Percentiles rank a stretch among this genome's conserved stretches.
These are phyloP conservation scores for Chionomys nivalis DNA, from an alignment of 2,113 vertebrate species.

Conservation along the genomic window DNA sequence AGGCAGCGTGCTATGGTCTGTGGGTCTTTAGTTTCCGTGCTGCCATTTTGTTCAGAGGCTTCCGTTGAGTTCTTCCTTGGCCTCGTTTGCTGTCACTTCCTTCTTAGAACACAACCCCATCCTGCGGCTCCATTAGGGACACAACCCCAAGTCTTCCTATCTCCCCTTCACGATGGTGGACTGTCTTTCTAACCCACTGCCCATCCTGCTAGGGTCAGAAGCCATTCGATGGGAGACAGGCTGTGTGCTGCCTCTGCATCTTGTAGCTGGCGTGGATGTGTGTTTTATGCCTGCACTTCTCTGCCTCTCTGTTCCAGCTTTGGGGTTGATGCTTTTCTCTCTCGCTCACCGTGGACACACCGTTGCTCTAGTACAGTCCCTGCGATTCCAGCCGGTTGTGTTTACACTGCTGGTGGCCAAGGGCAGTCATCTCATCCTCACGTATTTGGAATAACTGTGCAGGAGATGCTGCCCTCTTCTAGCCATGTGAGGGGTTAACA, in stretches of 20 bases:
- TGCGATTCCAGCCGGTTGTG: neutral
- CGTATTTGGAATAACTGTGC: fast-evolving
- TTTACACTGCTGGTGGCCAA: neutral
- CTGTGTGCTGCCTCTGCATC: neutral
- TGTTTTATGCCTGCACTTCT: neutral
- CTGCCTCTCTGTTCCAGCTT: neutral
- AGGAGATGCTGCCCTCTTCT: neutral
- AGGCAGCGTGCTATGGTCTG: neutral
- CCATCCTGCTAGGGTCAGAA: neutral
- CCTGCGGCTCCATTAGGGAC: neutral
- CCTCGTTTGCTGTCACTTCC: neutral
- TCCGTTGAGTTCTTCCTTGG: neutral
- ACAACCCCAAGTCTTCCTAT: no score
- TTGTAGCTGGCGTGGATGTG: neutral
- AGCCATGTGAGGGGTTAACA: neutral
- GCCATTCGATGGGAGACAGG: neutral
- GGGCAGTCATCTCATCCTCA: neutral
- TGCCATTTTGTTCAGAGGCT: neutral
- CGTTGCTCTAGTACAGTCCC: neutral
- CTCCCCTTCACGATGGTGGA: neutral
- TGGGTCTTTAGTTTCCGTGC: fast-evolving
- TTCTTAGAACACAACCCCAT: neutral
- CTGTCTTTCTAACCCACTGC: neutral
- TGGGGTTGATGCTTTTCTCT: neutral
- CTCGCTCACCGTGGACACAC: neutral